Evolutionary conservation across 2,113 vertebrate species (phyloP).

Genomic region (Shinisaurus crocodilurus): DNA sequence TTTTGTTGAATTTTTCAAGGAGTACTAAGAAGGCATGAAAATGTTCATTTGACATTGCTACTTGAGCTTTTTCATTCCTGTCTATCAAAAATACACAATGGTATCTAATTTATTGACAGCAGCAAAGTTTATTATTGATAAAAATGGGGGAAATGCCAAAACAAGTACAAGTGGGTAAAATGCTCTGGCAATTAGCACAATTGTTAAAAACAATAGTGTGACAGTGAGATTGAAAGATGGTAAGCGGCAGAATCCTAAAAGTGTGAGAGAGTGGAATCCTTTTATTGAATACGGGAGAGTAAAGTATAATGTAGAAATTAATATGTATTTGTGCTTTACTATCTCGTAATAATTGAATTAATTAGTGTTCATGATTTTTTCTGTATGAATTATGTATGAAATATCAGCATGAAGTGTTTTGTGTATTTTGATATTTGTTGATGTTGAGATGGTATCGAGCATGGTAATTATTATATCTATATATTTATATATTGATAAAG

Average conservation of each 20-base stretch:
- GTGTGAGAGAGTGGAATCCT: background rate
- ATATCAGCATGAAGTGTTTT: background rate
- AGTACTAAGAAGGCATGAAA: background rate
- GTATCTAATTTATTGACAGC: background rate
- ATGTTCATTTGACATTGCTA: background rate
- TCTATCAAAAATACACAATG: background rate
- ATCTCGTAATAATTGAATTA: background rate
- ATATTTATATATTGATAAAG: background rate
- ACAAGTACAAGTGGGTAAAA: background rate
- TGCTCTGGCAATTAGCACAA: background rate
- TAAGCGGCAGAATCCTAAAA: background rate
- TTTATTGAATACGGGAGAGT: background rate
- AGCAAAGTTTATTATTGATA: background rate
- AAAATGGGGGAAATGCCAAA: background rate
- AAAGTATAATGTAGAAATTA: background rate
- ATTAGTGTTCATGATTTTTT: background rate
- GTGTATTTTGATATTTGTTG: background rate
- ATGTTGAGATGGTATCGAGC: background rate
- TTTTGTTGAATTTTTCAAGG: background rate
- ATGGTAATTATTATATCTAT: background rate
- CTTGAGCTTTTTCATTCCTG: background rate
- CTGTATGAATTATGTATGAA: background rate
- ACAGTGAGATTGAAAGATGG: background rate
- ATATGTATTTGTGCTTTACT: background rate
- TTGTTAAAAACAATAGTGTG: background rate